Evolutionary conservation across 2,888 invertebrate species (phyloP).

Genomic region (Drosophila mimetica): DNA sequence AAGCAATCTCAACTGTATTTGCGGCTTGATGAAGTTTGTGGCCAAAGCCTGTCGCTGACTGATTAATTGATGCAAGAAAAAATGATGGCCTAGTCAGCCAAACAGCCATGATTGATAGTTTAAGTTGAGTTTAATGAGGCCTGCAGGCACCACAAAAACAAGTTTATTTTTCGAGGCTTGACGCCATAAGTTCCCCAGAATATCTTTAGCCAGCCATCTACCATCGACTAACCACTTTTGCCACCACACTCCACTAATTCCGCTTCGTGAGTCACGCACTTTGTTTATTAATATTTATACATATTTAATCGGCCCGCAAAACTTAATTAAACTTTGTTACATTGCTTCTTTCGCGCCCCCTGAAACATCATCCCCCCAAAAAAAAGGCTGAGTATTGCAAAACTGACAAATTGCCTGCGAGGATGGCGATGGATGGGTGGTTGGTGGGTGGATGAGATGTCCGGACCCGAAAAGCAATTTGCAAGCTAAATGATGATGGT

Average conservation of each 20-base stretch:
- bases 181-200: background rate
- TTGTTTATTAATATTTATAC: constrained; percentile 53
- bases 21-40: background rate
- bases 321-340: constrained; percentile 56
- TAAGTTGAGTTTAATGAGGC: constrained; percentile 60
- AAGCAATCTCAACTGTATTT: constrained; percentile 5
- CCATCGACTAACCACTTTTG: too few relatives aligned
- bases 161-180: constrained; percentile 7
- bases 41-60: constrained; percentile 43
- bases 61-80: constrained; percentile 64
- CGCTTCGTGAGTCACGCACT: constrained; percentile 40
- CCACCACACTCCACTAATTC: constrained; percentile 9
- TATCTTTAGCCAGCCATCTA: background rate
- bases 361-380: constrained; percentile 5
- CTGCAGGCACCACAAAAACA: constrained; percentile 22
- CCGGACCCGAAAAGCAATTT: constrained; percentile 54
- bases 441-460: constrained; percentile 12
- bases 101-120: constrained; percentile 63
- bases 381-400: constrained; percentile 25
- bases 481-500: constrained; percentile 47
- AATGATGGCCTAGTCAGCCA: constrained; percentile 29
- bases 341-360: constrained; percentile 16
- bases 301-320: constrained; percentile 55
- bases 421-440: constrained; percentile 29
- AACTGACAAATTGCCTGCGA: constrained; percentile 51